A percentile compares a stretch with the other conserved stretches of the same genome.
These are phyloP conservation scores for Xylocampa areola DNA, from an alignment of 2,888 invertebrate species.

Conservation along the genomic window DNA sequence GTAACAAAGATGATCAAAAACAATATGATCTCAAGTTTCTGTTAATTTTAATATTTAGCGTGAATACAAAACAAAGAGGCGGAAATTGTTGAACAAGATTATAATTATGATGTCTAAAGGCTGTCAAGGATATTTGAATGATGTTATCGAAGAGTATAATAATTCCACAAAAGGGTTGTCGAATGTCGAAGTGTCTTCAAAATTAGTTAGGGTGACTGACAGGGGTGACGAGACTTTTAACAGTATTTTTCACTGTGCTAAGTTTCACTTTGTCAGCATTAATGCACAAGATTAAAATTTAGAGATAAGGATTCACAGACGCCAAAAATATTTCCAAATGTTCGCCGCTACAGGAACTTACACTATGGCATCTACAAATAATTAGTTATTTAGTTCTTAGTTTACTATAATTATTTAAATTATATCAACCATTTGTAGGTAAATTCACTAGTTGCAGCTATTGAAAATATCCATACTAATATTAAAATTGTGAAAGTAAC, in stretches of 20 bases:
- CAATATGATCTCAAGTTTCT: constrained; percentile 57
- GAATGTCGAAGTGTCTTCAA: constrained; percentile 28
- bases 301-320: too few species aligned
- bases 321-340: too few species aligned
- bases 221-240: constrained; percentile 7
- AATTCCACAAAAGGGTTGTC: constrained; percentile 23
- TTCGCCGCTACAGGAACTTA: too few species aligned
- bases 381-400: too few species aligned
- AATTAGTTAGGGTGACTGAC: constrained; percentile 7
- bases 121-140: constrained; percentile 45
- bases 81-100: constrained; percentile 51
- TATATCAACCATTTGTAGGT: too few species aligned
- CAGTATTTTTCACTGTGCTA: constrained; percentile 3
- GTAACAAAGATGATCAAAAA: constrained; percentile 50
- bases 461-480: too few species aligned
- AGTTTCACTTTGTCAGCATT: too few species aligned
- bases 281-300: too few species aligned
- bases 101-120: constrained; percentile 49
- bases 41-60: constrained; percentile 59
- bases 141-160: constrained; percentile 40
- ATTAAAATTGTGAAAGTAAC: too few species aligned
- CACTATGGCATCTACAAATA: too few species aligned
- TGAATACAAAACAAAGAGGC: constrained; percentile 46
- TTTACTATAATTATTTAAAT: too few species aligned
- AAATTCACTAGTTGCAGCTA: too few species aligned